Evolutionary conservation across 2,113 vertebrate species (phyloP), one percentile per base, ranked within the genome.

Genomic region (Hippocampus mohnikei): DNA sequence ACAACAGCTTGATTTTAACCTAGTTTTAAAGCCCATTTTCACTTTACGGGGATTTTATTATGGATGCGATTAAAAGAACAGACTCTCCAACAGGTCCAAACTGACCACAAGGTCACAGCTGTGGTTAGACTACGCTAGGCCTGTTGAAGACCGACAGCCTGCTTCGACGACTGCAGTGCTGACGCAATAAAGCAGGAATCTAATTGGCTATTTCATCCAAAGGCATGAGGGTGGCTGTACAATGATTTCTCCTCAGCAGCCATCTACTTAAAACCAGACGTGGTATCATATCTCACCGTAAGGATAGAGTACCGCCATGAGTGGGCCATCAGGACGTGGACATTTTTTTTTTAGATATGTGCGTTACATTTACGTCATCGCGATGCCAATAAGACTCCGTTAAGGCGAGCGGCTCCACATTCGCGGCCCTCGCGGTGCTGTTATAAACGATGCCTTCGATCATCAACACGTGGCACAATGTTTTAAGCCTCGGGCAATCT

Each of bases 51-150:
- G 33, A 37, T 1, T 37, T 37, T 37, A 37, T 37, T 37, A 44
- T 13, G 42, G 42, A 44, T 15, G 42, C 2, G 12, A 44, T 44
- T 44, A 44, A 44, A 44, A 44, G 10, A 6, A 37, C 42, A 44
- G 66, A 23, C 15, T 73, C 48, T 73, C 21, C 70, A 78, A 65
- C 12, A 59, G 73, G 62, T 78, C 67, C 52, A 65, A 84, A 84
- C 77, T 66, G 77, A 88, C 72, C 69, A 82, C 81, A 87, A 86
- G 86, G 87, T 87, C 87, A 75, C 79, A 75, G 79, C 78, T 81
- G 77, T 82, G 78, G 82, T 84, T 81, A 81, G 79, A 81, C 72
- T 77, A 78, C 74, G 70, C 71, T 66, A 55, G 33, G 58, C 20
- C 69, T 66, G 70, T 70, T 79, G 75, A 8, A 61, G 59, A 62